These are phyloP conservation scores for Lochmaea capreae DNA, from an alignment of 2,888 invertebrate species.

Conservation along the genomic window DNA sequence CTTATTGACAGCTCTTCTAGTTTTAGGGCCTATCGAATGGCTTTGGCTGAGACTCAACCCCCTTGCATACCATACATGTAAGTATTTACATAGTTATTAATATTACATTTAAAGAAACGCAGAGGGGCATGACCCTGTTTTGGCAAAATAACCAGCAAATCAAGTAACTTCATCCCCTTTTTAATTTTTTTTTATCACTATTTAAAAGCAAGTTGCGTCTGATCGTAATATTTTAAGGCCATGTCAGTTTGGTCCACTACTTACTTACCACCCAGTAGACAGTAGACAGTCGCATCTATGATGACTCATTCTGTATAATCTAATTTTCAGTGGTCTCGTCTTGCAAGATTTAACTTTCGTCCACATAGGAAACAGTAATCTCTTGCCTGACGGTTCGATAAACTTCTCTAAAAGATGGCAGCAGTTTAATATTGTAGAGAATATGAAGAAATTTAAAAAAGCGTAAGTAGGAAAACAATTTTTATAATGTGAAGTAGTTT, in stretches of 20 bases:
- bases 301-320: background rate
- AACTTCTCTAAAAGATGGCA: slow-evolving; percentile 99
- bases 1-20: slow-evolving; percentile 98
- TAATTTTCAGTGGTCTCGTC: slow-evolving; percentile 84
- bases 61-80: slow-evolving; percentile 99
- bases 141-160: no score
- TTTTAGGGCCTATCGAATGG: slow-evolving; percentile 95
- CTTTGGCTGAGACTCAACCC: slow-evolving; percentile 93
- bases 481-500: no score
- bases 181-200: no score
- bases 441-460: slow-evolving; percentile 97
- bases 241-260: no score
- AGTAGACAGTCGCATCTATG: background rate
- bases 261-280: no score
- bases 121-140: no score
- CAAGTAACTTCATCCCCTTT: no score
- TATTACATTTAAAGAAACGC: no score
- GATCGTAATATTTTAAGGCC: no score
- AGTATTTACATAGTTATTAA: slow-evolving; percentile 62
- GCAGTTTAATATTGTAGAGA: slow-evolving; percentile 97
- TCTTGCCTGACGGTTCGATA: slow-evolving; percentile 85
- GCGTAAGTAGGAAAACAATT: slow-evolving; percentile 74
- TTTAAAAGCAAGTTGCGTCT: no score
- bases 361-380: slow-evolving; percentile 95
- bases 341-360: slow-evolving; percentile 99